A percentile compares a stretch with the other conserved stretches of the same genome.
phyloP scores from a whole-genome alignment of 2,797 vertebrate genomes.

The Chrysocyon brachyurus region DNA sequence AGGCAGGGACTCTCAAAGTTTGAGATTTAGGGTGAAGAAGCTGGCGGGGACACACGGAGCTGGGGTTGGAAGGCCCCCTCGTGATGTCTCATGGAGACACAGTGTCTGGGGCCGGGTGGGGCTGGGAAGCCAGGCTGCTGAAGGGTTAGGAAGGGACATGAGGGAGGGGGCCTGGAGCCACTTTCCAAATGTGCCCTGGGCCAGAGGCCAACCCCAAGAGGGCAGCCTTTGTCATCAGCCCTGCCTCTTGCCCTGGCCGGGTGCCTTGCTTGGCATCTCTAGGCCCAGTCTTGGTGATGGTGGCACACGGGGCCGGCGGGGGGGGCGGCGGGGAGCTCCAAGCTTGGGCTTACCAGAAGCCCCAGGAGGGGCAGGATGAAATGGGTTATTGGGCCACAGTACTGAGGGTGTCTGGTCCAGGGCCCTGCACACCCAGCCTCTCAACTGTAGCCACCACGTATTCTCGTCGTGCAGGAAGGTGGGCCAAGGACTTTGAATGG shows the following conservation, averaged over 20 bases:
- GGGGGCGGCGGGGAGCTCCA: neutral
- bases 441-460: neutral
- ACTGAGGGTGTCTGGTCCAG: too few species aligned
- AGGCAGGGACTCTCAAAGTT: neutral
- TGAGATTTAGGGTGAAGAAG: neutral
- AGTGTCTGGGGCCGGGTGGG: neutral
- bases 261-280: neutral
- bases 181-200: neutral
- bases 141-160: neutral
- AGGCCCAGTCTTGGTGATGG: neutral
- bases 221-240: neutral
- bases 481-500: neutral
- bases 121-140: neutral
- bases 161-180: neutral
- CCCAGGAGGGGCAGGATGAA: neutral
- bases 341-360: neutral
- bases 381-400: too few species aligned
- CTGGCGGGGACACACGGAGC: neutral
- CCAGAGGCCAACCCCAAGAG: neutral
- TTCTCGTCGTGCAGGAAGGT: neutral
- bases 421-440: neutral
- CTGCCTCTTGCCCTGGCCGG: neutral
- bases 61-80: neutral
- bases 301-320: fast-evolving
- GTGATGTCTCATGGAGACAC: neutral